A percentile compares a stretch with the other conserved stretches of the same genome.
phyloP scores from a whole-genome alignment of 2,888 invertebrate genomes.

The Diploptera punctata region DNA sequence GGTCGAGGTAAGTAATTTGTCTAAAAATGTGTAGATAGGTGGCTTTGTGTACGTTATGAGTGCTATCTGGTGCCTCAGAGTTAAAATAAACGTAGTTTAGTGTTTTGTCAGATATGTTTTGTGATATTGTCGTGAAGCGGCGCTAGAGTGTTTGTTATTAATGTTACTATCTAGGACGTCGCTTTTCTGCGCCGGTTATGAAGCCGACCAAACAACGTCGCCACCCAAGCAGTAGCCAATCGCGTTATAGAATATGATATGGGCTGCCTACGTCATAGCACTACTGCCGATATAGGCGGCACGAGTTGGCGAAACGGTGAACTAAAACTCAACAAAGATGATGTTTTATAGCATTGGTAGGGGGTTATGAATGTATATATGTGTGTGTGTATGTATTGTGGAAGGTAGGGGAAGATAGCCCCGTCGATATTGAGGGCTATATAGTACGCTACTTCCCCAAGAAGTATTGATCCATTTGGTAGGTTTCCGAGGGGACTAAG shows the following conservation, averaged over 20 bases:
- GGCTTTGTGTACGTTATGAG: too few relatives aligned
- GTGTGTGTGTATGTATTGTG: neutral
- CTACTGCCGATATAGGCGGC: conserved; percentile 31
- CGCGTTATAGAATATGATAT: conserved; percentile 43
- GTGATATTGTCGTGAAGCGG: neutral
- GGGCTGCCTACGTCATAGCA: conserved; percentile 23
- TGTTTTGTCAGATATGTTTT: conserved; percentile 4
- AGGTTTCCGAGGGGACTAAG: neutral
- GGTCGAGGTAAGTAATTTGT: too few relatives aligned
- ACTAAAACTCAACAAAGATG: conserved; percentile 36
- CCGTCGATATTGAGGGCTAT: conserved; percentile 25
- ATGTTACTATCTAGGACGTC: neutral
- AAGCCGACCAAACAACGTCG: conserved; percentile 37
- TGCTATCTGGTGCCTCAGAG: too few relatives aligned
- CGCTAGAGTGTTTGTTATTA: neutral
- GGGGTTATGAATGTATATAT: neutral
- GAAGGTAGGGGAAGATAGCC: conserved; percentile 12
- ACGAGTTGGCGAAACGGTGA: conserved; percentile 37
- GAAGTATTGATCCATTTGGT: conserved; percentile 39
- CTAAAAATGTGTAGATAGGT: too few relatives aligned
- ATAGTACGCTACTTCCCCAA: conserved; percentile 16
- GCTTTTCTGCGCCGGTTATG: conserved; percentile 38
- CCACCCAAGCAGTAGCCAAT: conserved; percentile 36
- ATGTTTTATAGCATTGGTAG: conserved; percentile 35
- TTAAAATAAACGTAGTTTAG: neutral